Conservation (phyloP, 2,888 invertebrate species). For the Napeogenes inachia region DNA sequence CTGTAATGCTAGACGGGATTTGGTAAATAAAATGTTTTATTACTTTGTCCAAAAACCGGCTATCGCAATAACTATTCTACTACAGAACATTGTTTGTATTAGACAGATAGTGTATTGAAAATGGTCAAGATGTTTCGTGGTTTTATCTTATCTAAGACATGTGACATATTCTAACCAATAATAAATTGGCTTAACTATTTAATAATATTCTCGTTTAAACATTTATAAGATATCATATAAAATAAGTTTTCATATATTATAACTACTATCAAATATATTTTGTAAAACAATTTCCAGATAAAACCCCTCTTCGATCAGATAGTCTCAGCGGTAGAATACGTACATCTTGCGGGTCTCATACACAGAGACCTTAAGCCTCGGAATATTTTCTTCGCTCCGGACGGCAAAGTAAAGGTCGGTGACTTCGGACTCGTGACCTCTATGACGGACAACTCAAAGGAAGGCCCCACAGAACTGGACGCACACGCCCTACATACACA, state of each 20-base stretch:
- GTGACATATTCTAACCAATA: too few relatives aligned
- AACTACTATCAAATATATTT: too few relatives aligned
- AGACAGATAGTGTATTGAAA: too few relatives aligned
- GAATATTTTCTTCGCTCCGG: conserved; percentile 88
- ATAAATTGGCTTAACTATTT: too few relatives aligned
- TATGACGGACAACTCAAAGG: conserved; percentile 71
- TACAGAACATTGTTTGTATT: too few relatives aligned
- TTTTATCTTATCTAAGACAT: too few relatives aligned
- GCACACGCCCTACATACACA: conserved; percentile 76
- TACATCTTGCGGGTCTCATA: conserved; percentile 94
- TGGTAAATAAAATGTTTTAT: conserved; percentile 36
- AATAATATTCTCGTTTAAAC: too few relatives aligned
- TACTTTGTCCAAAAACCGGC: too few relatives aligned
- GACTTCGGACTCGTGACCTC: conserved; percentile 99
- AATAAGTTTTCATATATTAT: too few relatives aligned
- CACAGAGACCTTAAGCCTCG: conserved; percentile 96
- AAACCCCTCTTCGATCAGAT: conserved; percentile 91
- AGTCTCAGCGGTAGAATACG: conserved; percentile 95
- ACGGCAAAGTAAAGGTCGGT: conserved; percentile 94
- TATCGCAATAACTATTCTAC: too few relatives aligned
- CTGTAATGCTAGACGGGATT: conserved; percentile 59
- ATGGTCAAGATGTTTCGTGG: too few relatives aligned
- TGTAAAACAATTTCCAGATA: conserved; percentile 50
- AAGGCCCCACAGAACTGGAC: conserved; percentile 42
- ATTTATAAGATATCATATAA: too few relatives aligned